Conservation (phyloP, 1,140 invertebrate species). For the Drosophila bifasciata region DNA sequence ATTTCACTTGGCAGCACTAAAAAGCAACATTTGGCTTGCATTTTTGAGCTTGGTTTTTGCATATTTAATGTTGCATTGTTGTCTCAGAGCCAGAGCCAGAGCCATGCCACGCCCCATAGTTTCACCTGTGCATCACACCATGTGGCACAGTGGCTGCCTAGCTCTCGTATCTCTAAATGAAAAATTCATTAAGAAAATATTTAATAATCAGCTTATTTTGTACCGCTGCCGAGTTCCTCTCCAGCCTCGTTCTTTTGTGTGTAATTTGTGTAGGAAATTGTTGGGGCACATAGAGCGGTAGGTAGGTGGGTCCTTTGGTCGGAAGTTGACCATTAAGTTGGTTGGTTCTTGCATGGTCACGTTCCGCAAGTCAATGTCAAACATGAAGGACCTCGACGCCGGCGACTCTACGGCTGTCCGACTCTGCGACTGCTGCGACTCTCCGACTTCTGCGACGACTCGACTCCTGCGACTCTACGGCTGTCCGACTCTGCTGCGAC, state of each 20-base stretch:
- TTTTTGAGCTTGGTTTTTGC: conserved; percentile 68
- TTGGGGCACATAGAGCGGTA: neutral
- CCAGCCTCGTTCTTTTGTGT: too few relatives aligned
- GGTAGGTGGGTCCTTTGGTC: neutral
- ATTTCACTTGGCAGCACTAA: conserved; percentile 37
- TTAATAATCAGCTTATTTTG: conserved; percentile 76
- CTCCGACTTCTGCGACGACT: too few relatives aligned
- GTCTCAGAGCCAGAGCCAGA: too few relatives aligned
- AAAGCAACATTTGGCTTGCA: conserved; percentile 67
- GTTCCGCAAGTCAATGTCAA: conserved; percentile 69
- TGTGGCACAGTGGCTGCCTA: conserved; percentile 21
- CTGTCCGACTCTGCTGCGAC: conserved; percentile 8
- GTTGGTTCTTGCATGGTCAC: conserved; percentile 68
- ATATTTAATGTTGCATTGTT: conserved; percentile 67
- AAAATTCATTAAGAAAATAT: conserved; percentile 79
- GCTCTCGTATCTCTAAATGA: conserved; percentile 38
- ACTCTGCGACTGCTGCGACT: conserved; percentile 25
- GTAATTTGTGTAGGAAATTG: conserved; percentile 53
- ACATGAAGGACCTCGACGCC: conserved; percentile 54
- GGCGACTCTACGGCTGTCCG: conserved; percentile 19
- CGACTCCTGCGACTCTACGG: conserved; percentile 17
- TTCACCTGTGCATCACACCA: conserved; percentile 30
- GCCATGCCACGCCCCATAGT: conserved; percentile 5
- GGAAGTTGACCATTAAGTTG: conserved; percentile 65
- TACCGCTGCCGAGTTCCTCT: too few relatives aligned